Evolutionary conservation across 2,888 invertebrate genomes (phyloP).

Genomic region (Onthophagus sagittarius): DNA sequence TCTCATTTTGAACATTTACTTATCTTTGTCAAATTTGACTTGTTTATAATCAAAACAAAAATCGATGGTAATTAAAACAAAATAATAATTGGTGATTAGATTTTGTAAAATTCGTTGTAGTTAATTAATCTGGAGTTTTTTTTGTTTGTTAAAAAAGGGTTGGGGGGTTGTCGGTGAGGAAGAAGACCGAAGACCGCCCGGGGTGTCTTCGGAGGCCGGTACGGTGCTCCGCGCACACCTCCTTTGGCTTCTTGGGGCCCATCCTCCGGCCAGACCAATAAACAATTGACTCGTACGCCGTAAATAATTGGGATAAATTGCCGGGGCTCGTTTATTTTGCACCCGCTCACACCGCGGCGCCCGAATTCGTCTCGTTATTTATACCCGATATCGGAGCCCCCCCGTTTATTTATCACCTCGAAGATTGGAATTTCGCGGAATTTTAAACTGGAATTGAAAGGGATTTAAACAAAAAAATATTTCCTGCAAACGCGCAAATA

Average conservation of each 20-base stretch:
- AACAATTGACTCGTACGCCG: constrained; percentile 41
- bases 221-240: constrained; percentile 38
- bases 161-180: neutral
- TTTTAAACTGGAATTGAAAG: neutral
- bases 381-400: neutral
- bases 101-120: too few relatives aligned
- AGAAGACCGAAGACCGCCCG: neutral
- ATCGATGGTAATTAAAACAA: too few relatives aligned
- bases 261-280: constrained; percentile 39
- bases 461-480: too few relatives aligned
- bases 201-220: constrained; percentile 19
- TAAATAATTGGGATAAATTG: constrained; percentile 34
- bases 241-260: constrained; percentile 39
- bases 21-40: too few relatives aligned
- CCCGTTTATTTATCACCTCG: neutral
- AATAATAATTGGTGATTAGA: too few relatives aligned
- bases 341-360: neutral
- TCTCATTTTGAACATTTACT: too few relatives aligned
- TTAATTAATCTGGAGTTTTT: too few relatives aligned
- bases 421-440: neutral
- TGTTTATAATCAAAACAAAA: too few relatives aligned
- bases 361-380: neutral
- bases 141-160: too few relatives aligned
- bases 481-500: too few relatives aligned
- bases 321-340: neutral